Evolutionary conservation across 2,113 vertebrate genomes (phyloP).

Genomic region (Sciurus niger): DNA sequence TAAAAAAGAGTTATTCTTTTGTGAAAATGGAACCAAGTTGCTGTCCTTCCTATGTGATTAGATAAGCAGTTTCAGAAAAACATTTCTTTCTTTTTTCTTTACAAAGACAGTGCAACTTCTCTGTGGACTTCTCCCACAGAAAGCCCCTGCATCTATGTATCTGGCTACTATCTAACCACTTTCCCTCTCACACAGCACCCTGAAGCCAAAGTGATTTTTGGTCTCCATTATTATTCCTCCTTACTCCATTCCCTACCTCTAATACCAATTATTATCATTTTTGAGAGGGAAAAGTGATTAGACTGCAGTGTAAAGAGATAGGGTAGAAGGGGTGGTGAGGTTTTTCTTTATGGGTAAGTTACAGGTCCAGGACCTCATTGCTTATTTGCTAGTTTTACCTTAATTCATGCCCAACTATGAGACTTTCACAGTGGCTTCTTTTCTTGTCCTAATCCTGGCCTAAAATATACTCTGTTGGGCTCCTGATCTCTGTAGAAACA

Average conservation of each 20-base stretch:
- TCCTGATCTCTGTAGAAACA: background rate
- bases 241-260: background rate
- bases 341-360: background rate
- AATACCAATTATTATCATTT: background rate
- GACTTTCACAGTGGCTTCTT: background rate
- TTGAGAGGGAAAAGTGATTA: background rate
- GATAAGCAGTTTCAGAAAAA: slow-evolving; percentile 66
- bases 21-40: slow-evolving; percentile 68
- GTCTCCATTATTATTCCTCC: background rate
- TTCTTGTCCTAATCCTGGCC: background rate
- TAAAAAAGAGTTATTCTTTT: slow-evolving; percentile 62
- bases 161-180: background rate
- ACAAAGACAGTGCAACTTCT: slow-evolving; percentile 8
- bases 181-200: slow-evolving; percentile 37
- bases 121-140: slow-evolving; percentile 49
- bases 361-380: background rate
- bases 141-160: slow-evolving; percentile 21
- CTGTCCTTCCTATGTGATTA: slow-evolving; percentile 59
- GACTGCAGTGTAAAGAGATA: background rate
- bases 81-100: slow-evolving; percentile 44
- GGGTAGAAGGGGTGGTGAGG: background rate
- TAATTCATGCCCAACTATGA: background rate
- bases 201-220: slow-evolving; percentile 1
- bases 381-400: slow-evolving; percentile 47
- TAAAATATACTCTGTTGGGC: background rate